Evolutionary conservation across 1,140 invertebrate genomes (phyloP).

Genomic region (Tachypleus tridentatus): DNA sequence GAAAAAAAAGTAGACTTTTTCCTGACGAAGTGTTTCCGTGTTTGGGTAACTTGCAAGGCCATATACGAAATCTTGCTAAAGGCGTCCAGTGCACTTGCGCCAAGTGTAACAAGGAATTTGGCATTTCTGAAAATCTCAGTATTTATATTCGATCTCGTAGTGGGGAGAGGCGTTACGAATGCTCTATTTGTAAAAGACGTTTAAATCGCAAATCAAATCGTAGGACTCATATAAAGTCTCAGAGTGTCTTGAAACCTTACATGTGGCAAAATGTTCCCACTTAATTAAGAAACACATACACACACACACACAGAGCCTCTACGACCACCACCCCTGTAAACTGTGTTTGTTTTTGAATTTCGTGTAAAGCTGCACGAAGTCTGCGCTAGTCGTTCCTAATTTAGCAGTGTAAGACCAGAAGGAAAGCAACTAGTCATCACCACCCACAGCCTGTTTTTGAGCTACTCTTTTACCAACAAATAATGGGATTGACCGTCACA

Average conservation of each 20-base stretch:
- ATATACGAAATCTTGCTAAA: constrained; percentile 30
- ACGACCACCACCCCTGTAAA: constrained; percentile 17
- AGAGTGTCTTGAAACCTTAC: constrained; percentile 23
- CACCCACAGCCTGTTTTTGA: no score
- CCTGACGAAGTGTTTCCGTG: constrained; percentile 33
- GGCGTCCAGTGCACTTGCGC: no score
- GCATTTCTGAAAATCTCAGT: constrained; percentile 19
- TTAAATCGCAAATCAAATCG: constrained; percentile 27
- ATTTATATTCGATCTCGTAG: constrained; percentile 25
- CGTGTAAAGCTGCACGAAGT: no score
- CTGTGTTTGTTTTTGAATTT: constrained; percentile 2
- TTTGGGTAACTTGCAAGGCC: constrained; percentile 31
- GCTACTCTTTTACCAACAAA: no score
- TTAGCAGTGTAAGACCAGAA: no score
- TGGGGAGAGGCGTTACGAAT: constrained; percentile 30
- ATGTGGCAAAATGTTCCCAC: constrained; percentile 28
- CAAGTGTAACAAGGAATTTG: constrained; percentile 23
- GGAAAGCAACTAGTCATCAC: no score
- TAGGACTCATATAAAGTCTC: constrained; percentile 26
- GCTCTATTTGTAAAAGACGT: constrained; percentile 29
- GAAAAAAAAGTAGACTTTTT: constrained; percentile 21
- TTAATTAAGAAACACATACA: constrained; percentile 31
- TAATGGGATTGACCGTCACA: no score
- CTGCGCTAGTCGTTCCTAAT: no score
- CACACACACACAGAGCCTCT: constrained; percentile 26